Conservation (phyloP, 2,888 invertebrate genomes). For the Gandaritis pyraliata region DNA sequence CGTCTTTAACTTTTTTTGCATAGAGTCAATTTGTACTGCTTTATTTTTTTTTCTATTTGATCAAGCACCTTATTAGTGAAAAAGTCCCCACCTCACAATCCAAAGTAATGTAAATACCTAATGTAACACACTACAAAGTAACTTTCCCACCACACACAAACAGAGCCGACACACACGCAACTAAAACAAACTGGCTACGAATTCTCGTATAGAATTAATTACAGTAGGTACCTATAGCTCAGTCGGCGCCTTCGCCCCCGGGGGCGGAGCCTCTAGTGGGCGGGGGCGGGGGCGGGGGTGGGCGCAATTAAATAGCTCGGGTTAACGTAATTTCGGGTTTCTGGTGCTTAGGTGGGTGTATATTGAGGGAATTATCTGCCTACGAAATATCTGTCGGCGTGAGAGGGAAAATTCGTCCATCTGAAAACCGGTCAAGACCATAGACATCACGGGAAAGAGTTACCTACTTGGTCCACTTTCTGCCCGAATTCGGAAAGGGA, state of each 20-base stretch:
- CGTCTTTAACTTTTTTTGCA: no score
- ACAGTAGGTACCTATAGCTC: constrained; percentile 43
- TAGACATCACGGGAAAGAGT: no score
- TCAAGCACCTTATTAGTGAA: neutral
- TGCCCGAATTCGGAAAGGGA: no score
- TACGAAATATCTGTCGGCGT: neutral
- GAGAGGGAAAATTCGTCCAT: neutral
- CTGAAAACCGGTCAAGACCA: neutral
- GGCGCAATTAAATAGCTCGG: constrained; percentile 59
- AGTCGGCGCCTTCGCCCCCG: constrained; percentile 33
- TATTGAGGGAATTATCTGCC: constrained; percentile 5
- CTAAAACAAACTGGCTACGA: constrained; percentile 51
- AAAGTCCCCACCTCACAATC: neutral
- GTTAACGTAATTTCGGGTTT: constrained; percentile 58
- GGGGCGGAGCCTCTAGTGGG: constrained; percentile 47
- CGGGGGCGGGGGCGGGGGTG: constrained; percentile 44
- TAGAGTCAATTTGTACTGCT: no score
- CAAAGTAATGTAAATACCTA: constrained; percentile 4
- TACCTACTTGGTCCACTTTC: no score
- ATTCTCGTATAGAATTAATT: constrained; percentile 69
- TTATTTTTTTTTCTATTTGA: no score
- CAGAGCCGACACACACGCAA: constrained; percentile 37
- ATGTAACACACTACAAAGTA: neutral
- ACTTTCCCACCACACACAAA: constrained; percentile 17
- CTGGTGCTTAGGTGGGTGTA: constrained; percentile 17